phyloP scores from a whole-genome alignment of 2,888 invertebrate genomes.

The Micoletzkya japonica region DNA sequence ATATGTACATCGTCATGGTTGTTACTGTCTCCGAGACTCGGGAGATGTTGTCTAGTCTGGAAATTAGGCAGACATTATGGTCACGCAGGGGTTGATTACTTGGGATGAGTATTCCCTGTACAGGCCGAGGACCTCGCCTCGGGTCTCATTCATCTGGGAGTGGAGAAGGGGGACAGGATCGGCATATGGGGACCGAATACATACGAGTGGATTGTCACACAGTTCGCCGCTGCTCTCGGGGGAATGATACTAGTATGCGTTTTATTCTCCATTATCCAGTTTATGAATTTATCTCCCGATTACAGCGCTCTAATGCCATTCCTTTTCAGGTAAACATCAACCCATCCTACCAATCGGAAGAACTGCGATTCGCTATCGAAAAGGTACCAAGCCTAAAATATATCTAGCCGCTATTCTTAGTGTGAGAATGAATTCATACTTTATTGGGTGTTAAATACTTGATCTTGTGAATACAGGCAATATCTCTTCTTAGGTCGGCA shows the following conservation, averaged over 20 bases:
- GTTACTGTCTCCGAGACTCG: too few relatives aligned
- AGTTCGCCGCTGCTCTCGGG: constrained; percentile 75
- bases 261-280: neutral
- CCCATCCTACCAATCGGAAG: constrained; percentile 74
- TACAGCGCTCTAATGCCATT: neutral
- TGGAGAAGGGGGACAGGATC: constrained; percentile 76
- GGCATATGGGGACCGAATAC: constrained; percentile 74
- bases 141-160: constrained; percentile 75
- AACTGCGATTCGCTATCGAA: constrained; percentile 76
- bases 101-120: constrained; percentile 6
- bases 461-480: too few relatives aligned
- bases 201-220: constrained; percentile 77
- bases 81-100: neutral
- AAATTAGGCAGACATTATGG: too few relatives aligned
- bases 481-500: constrained; percentile 67
- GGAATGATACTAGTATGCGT: constrained; percentile 75
- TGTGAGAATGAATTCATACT: too few relatives aligned
- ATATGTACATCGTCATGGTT: too few relatives aligned
- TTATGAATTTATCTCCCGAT: neutral
- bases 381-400: constrained; percentile 68
- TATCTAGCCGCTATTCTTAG: neutral
- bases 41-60: too few relatives aligned
- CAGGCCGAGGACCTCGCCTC: constrained; percentile 77
- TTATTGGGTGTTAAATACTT: too few relatives aligned
- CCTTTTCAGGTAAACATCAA: constrained; percentile 76